Percentiles rank a stretch among this genome's conserved stretches.
Evolutionary conservation across 1,140 invertebrate genomes (phyloP).

Genomic region (Lepidurus packardi): DNA sequence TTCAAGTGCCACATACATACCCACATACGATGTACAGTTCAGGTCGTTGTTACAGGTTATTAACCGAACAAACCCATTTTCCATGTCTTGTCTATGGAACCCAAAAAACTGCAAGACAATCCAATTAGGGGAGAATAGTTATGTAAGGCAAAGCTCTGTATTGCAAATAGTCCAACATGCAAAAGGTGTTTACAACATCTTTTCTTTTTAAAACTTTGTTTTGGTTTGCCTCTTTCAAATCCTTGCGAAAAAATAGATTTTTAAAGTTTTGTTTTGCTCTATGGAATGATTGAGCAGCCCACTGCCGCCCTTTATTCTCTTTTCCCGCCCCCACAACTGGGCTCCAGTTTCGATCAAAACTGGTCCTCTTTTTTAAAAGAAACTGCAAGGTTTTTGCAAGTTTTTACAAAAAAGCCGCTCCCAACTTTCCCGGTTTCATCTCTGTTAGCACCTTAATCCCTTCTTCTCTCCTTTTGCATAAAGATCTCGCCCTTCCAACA

Average conservation of each 20-base stretch:
- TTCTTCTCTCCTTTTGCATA: not conserved
- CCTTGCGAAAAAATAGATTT: conserved; percentile 14
- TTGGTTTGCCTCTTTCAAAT: conserved; percentile 22
- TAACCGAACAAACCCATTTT: no score
- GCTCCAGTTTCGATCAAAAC: not conserved
- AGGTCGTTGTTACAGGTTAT: no score
- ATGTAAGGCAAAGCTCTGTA: conserved; percentile 13
- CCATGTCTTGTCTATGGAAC: no score
- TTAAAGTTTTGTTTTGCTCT: conserved; percentile 19
- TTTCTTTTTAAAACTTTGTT: conserved; percentile 17
- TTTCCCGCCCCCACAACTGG: not conserved
- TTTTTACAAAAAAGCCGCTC: not conserved
- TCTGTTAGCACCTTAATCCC: conserved; percentile 21
- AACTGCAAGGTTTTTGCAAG: not conserved
- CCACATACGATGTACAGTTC: no score
- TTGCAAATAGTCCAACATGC: conserved; percentile 22
- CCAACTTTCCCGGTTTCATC: not conserved
- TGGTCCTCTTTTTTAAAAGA: not conserved
- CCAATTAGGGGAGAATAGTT: no score
- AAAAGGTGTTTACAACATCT: conserved; percentile 22
- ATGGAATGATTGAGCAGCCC: conserved; percentile 19
- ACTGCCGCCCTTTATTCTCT: not conserved
- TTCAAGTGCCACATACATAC: no score
- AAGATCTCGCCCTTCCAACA: conserved; percentile 10
- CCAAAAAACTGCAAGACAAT: no score